These are phyloP conservation scores for Emydocephalus ijimae DNA, from an alignment of 2,113 vertebrate species.

Conservation along the genomic window DNA sequence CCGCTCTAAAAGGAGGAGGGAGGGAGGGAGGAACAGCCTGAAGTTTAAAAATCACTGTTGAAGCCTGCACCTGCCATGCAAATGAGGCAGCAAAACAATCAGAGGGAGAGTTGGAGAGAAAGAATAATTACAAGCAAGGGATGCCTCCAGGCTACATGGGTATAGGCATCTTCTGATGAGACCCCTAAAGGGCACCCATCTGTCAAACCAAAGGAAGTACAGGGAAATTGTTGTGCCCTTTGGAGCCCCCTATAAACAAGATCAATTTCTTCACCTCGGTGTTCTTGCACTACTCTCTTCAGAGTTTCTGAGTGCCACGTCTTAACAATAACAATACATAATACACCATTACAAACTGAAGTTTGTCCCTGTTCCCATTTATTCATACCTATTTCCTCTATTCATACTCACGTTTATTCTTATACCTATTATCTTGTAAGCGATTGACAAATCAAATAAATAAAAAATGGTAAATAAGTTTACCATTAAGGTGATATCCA, in stretches of 20 bases:
- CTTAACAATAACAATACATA: not conserved
- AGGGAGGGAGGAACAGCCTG: not conserved
- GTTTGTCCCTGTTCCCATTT: too few species aligned
- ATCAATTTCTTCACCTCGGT: not conserved
- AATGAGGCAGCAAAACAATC: constrained; percentile 33
- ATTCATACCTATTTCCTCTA: too few species aligned
- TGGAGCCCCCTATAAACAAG: not conserved
- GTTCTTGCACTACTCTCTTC: not conserved
- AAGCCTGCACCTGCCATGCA: constrained; percentile 59
- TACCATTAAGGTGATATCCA: not conserved
- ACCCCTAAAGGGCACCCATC: not conserved
- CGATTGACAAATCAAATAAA: too few species aligned
- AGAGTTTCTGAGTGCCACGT: not conserved
- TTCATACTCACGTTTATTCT: too few species aligned
- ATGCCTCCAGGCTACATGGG: constrained; percentile 20
- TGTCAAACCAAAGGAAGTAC: not conserved
- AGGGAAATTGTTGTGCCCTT: not conserved
- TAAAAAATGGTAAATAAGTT: too few species aligned
- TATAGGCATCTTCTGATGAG: constrained; percentile 19
- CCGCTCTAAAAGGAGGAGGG: not conserved
- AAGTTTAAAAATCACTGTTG: constrained; percentile 30
- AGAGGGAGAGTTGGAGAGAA: not conserved
- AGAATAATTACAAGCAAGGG: not conserved
- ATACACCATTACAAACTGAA: not conserved
- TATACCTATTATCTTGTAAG: too few species aligned